phyloP scores from a whole-genome alignment of 2,888 invertebrate genomes.

The Folsomia candida region DNA sequence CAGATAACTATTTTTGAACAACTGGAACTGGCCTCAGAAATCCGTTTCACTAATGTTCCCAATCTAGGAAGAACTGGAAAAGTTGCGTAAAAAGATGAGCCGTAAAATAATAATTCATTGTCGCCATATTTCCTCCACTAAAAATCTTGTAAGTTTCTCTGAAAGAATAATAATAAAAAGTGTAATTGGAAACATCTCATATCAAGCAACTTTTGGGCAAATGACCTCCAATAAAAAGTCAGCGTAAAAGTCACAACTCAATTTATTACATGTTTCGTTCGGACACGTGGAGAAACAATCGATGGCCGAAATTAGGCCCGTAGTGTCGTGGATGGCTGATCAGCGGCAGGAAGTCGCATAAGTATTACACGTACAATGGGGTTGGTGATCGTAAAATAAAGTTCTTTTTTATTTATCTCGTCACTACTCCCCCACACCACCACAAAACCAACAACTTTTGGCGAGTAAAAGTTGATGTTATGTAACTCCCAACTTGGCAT shows the following conservation, averaged over 20 bases:
- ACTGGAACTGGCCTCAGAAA: constrained; percentile 32
- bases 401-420: constrained; percentile 2
- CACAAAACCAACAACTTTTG: background rate
- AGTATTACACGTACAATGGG: constrained; percentile 20
- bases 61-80: constrained; percentile 27
- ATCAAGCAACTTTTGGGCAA: background rate
- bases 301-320: constrained; percentile 25
- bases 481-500: background rate
- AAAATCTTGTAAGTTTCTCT: background rate
- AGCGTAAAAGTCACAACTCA: background rate
- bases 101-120: background rate
- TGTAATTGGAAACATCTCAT: background rate
- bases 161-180: background rate
- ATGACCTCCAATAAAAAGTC: background rate
- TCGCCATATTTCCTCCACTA: background rate
- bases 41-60: constrained; percentile 43
- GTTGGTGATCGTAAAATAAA: constrained; percentile 25
- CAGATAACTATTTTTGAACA: constrained; percentile 51
- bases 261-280: background rate
- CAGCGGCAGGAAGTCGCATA: constrained; percentile 29
- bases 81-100: background rate
- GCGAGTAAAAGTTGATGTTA: background rate
- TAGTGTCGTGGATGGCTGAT: background rate
- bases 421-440: background rate
- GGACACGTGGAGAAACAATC: constrained; percentile 27